These are phyloP conservation scores for Nesoenas mayeri DNA, from an alignment of 2,113 vertebrate species.

Conservation along the genomic window DNA sequence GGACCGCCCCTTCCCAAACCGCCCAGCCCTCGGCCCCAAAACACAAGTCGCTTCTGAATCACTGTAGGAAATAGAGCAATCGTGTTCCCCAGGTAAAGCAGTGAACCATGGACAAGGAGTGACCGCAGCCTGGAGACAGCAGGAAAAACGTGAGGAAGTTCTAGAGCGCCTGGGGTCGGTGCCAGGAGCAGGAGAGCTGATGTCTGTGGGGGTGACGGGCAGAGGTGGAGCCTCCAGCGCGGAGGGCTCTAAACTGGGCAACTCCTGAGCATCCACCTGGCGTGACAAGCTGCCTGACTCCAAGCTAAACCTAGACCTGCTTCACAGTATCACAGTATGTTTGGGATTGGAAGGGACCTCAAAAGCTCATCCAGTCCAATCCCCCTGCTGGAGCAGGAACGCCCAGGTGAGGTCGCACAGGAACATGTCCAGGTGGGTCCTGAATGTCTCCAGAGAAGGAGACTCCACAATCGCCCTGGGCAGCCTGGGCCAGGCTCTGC, in stretches of 20 bases:
- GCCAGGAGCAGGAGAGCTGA: not conserved
- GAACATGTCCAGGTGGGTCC: too few species aligned
- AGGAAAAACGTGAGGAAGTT: accelerated
- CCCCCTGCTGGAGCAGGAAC: too few species aligned
- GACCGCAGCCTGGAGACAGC: not conserved
- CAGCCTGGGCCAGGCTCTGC: too few species aligned
- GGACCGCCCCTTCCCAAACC: not conserved
- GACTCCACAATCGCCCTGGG: too few species aligned
- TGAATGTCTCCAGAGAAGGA: too few species aligned
- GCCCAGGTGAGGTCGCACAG: too few species aligned
- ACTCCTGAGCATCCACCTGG: not conserved
- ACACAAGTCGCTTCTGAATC: not conserved
- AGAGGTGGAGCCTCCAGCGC: not conserved
- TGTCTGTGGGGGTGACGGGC: accelerated
- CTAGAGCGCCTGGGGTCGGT: not conserved
- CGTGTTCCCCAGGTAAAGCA: not conserved
- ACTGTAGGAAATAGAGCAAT: not conserved
- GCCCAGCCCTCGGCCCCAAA: not conserved
- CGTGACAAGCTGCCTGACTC: not conserved
- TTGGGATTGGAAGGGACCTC: too few species aligned
- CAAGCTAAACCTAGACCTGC: not conserved
- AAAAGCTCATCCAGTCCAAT: too few species aligned
- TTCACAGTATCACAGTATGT: too few species aligned
- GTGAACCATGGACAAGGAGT: not conserved
- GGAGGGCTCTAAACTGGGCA: not conserved